phyloP scores from a whole-genome alignment of 1,140 invertebrate species.

The Cyclargus thomasi region DNA sequence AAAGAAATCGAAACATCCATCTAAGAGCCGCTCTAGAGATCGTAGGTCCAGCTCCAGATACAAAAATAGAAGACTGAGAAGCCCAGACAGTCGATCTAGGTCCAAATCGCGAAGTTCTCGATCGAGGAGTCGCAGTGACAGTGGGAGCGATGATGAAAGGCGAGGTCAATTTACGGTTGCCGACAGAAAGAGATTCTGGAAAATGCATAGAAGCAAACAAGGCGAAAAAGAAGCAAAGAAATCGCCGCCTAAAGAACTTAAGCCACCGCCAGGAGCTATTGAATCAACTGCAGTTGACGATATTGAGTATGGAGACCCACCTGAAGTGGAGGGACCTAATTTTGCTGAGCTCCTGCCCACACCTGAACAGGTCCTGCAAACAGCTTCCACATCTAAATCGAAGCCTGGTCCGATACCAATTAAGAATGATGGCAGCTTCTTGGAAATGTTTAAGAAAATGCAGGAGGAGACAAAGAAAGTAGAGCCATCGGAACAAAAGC shows the following conservation, averaged over 20 bases:
- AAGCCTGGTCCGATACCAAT: constrained; percentile 53
- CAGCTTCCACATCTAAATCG: constrained; percentile 45
- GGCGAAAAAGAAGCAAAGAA: constrained; percentile 43
- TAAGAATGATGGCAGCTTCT: constrained; percentile 89
- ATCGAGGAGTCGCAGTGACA: constrained; percentile 39
- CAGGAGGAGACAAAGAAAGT: constrained; percentile 78
- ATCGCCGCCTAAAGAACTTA: constrained; percentile 52
- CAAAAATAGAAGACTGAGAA: constrained; percentile 35
- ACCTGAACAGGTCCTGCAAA: constrained; percentile 39
- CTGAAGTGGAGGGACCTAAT: constrained; percentile 64
- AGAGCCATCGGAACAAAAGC: constrained; percentile 54
- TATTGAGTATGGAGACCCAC: constrained; percentile 61
- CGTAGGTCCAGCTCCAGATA: constrained; percentile 37
- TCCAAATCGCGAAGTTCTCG: constrained; percentile 43
- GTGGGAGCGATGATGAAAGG: constrained; percentile 53
- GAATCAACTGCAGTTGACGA: constrained; percentile 54
- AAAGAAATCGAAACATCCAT: constrained; percentile 33
- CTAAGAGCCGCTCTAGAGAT: constrained; percentile 40
- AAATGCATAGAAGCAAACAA: constrained; percentile 51
- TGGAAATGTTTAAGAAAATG: constrained; percentile 93
- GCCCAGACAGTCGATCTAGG: constrained; percentile 33
- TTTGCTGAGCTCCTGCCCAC: constrained; percentile 57
- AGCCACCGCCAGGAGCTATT: constrained; percentile 53
- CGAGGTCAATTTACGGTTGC: constrained; percentile 64
- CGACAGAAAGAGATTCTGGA: constrained; percentile 65